These are phyloP conservation scores for Hormaphis cornu DNA, from an alignment of 1,140 invertebrate species.

Conservation along the genomic window DNA sequence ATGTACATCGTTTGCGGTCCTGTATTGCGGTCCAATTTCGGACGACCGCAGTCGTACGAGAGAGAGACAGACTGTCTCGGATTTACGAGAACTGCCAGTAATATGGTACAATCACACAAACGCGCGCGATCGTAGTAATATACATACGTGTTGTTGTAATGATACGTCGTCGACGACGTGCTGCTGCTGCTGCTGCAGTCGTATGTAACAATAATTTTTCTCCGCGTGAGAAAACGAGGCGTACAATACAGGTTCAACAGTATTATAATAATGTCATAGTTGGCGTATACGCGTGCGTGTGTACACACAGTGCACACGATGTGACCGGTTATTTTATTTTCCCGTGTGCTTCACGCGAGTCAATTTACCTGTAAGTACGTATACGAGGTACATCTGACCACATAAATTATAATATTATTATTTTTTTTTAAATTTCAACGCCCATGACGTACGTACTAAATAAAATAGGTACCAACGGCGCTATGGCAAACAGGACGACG, in stretches of 20 bases:
- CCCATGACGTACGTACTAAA: no score
- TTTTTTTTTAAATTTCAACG: no score
- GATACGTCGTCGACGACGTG: background rate
- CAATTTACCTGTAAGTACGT: no score
- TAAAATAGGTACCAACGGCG: no score
- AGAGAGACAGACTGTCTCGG: background rate
- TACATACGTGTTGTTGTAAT: conserved; percentile 6
- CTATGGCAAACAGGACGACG: no score
- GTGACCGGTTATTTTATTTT: no score
- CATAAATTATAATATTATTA: no score
- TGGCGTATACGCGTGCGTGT: background rate
- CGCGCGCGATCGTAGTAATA: background rate
- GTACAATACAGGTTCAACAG: background rate
- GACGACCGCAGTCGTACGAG: background rate
- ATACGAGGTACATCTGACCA: no score
- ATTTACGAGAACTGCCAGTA: no score
- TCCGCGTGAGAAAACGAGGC: conserved; percentile 16
- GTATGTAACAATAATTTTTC: no score
- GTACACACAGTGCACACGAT: background rate
- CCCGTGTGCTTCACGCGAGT: no score
- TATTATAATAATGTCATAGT: background rate
- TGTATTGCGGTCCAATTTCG: background rate
- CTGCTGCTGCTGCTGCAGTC: no score
- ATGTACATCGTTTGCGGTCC: background rate
- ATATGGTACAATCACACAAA: background rate